Evolutionary conservation across 2,113 vertebrate genomes (phyloP).

Genomic region (Paramisgurnus dabryanus): DNA sequence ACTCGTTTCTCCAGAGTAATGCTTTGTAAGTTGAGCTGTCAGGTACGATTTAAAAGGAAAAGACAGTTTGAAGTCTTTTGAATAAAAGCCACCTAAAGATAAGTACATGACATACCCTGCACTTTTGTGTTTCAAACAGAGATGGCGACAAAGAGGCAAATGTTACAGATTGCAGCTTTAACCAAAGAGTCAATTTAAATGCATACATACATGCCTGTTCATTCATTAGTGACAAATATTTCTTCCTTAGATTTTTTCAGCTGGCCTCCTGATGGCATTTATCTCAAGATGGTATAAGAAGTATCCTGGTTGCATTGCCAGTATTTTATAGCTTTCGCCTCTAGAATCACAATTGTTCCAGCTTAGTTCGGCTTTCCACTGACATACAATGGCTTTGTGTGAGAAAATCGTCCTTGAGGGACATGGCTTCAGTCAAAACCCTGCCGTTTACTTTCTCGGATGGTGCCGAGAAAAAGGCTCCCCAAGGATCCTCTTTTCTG

Average conservation of each 20-base stretch:
- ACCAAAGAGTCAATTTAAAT: too few species aligned
- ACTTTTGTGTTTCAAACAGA: too few species aligned
- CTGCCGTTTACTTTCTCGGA: conserved; percentile 20
- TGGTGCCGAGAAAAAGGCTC: background rate
- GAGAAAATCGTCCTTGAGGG: conserved; percentile 10
- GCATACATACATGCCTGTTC: background rate
- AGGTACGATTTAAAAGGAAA: too few species aligned
- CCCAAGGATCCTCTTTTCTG: conserved; percentile 32
- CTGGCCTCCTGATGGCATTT: conserved; percentile 23
- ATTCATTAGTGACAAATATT: background rate
- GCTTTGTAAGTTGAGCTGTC: too few species aligned
- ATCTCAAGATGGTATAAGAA: conserved; percentile 24
- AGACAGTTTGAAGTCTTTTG: too few species aligned
- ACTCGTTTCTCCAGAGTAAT: too few species aligned
- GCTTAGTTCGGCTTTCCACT: conserved; percentile 33
- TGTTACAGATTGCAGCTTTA: too few species aligned
- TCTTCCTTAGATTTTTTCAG: conserved; percentile 3
- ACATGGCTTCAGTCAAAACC: conserved; percentile 44
- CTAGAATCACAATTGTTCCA: conserved; percentile 29
- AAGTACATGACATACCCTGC: too few species aligned
- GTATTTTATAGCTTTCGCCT: conserved; percentile 31
- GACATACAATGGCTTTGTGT: conserved; percentile 29
- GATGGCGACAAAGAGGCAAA: too few species aligned
- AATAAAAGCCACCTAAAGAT: too few species aligned
- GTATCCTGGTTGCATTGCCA: background rate